Evolutionary conservation across 2,113 vertebrate species (phyloP).

Genomic region (Phainopepla nitens): DNA sequence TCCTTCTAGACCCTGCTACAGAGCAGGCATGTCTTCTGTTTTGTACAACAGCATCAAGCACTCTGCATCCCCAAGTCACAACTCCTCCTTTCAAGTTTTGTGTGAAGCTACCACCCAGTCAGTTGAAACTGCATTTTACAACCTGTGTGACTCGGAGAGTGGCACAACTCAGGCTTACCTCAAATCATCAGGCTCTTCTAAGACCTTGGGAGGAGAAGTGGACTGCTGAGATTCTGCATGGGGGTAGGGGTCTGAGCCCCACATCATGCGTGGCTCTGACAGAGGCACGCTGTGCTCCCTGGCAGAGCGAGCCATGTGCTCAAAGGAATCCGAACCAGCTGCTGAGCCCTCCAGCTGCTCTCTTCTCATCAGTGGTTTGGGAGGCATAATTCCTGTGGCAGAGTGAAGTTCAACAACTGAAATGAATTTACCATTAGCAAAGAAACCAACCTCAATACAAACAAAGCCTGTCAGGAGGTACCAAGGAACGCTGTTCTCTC

Average conservation of each 20-base stretch:
- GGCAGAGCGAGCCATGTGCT: conserved; percentile 85
- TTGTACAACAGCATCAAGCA: neutral
- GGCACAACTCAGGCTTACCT: conserved; percentile 69
- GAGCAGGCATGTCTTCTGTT: neutral
- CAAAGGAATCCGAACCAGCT: conserved; percentile 87
- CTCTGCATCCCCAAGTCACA: neutral
- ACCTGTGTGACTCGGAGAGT: rapidly evolving
- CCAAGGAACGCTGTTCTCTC: neutral
- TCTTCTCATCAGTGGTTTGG: conserved; percentile 91
- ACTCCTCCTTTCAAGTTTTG: neutral
- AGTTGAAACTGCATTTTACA: neutral
- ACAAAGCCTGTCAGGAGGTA: neutral
- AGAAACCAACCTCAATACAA: neutral
- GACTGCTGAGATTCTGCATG: conserved; percentile 81
- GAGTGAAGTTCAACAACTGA: neutral
- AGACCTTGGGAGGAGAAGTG: conserved; percentile 77
- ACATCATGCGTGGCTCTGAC: conserved; percentile 87
- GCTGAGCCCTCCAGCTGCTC: conserved; percentile 89
- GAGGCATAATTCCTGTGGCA: conserved; percentile 87
- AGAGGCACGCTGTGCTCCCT: conserved; percentile 85
- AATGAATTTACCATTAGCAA: neutral
- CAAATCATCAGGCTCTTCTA: conserved; percentile 82
- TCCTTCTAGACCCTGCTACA: neutral
- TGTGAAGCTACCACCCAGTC: neutral
- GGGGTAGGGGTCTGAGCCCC: conserved; percentile 91